phyloP scores from a whole-genome alignment of 64 coral and sea anemone species.

The Trachythela sp. region DNA sequence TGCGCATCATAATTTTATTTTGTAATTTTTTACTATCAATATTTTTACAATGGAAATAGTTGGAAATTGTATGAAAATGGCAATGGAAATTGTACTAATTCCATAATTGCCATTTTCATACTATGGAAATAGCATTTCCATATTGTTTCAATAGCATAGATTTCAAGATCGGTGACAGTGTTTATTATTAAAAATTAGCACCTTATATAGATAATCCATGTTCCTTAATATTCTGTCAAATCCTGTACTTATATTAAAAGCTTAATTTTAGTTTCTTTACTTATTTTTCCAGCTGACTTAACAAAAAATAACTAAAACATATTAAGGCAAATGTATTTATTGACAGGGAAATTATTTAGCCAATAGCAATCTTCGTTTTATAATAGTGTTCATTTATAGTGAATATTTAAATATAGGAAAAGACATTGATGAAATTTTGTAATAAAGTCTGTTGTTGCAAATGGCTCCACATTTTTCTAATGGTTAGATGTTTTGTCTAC shows the following conservation, averaged over 20 bases:
- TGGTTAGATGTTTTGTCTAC: background rate
- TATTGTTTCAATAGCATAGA: too few relatives aligned
- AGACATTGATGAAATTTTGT: background rate
- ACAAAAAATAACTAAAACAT: background rate
- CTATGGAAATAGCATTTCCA: too few relatives aligned
- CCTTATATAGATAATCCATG: background rate
- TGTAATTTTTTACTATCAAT: too few relatives aligned
- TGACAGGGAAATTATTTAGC: background rate
- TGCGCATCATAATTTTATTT: too few relatives aligned
- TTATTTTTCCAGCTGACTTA: background rate
- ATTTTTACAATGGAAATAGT: too few relatives aligned
- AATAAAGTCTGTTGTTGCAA: background rate
- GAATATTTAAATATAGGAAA: background rate
- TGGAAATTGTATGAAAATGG: too few relatives aligned
- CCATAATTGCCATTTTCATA: too few relatives aligned
- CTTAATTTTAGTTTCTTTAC: background rate
- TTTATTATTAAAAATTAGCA: background rate
- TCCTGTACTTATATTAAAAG: background rate
- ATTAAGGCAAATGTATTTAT: background rate
- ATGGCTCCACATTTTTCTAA: background rate
- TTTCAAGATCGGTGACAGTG: too few relatives aligned
- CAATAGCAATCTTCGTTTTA: background rate
- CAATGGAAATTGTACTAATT: too few relatives aligned
- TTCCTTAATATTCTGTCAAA: background rate
- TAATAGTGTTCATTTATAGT: background rate